Conservation (phyloP, 2,113 vertebrate species). For the Cebus imitator region DNA sequence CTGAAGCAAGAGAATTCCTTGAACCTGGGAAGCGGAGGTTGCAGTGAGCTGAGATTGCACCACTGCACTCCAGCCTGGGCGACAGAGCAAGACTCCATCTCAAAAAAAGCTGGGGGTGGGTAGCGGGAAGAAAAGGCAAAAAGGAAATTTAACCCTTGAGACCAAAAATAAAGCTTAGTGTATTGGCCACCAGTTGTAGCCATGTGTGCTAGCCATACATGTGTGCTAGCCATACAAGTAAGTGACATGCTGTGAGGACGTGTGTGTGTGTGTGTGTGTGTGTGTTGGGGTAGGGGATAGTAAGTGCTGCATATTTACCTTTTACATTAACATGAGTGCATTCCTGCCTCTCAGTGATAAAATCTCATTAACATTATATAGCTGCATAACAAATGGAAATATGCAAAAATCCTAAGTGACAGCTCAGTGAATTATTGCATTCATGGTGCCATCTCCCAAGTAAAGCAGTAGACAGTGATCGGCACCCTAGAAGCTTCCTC, state of each 20-base stretch:
- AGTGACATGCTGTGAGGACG: background rate
- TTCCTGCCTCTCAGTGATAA: background rate
- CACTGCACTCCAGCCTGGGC: too few species aligned
- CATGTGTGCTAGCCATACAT: accelerated
- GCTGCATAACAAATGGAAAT: background rate
- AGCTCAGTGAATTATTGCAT: background rate
- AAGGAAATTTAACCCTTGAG: background rate
- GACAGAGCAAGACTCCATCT: too few species aligned
- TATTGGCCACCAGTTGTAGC: background rate
- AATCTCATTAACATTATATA: background rate
- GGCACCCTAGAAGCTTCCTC: background rate
- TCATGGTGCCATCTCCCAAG: background rate
- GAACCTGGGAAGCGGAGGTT: too few species aligned
- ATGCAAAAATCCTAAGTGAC: too few species aligned
- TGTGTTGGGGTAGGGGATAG: background rate
- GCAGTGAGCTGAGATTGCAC: too few species aligned
- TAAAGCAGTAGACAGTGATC: background rate
- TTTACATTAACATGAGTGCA: background rate
- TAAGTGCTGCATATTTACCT: background rate
- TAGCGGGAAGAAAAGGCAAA: background rate
- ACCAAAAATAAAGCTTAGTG: background rate
- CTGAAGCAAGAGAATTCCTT: too few species aligned
- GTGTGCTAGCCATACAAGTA: background rate
- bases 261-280: background rate
- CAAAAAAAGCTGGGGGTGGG: too few species aligned